These are phyloP conservation scores for Alca torda DNA, from an alignment of 2,797 vertebrate species.

Conservation along the genomic window DNA sequence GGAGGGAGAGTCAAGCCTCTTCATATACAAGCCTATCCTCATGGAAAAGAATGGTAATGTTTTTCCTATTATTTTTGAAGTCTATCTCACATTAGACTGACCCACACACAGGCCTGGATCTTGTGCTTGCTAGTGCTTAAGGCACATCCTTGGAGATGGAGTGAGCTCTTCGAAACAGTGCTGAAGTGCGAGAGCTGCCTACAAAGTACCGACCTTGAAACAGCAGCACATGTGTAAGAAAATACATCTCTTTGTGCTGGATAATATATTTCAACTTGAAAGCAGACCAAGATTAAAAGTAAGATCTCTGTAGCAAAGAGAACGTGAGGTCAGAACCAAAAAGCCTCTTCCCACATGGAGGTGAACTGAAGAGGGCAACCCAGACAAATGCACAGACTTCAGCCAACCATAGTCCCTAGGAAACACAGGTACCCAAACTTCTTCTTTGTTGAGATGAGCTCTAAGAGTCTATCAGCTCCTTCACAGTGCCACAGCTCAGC, in stretches of 20 bases:
- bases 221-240: neutral
- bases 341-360: fast-evolving
- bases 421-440: neutral
- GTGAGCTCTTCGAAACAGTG: neutral
- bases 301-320: neutral
- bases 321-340: neutral
- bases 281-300: neutral
- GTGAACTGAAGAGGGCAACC: neutral
- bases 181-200: neutral
- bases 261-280: neutral
- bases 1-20: neutral
- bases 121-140: neutral
- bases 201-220: neutral
- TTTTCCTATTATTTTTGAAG: neutral
- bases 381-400: neutral
- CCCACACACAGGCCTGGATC: neutral
- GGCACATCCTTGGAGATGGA: neutral
- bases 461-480: neutral
- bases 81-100: neutral
- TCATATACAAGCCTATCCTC: neutral
- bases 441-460: neutral
- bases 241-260: neutral
- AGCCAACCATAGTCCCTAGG: neutral
- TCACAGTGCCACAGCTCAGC: neutral
- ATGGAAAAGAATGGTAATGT: neutral